Conservation (phyloP, 92 coral and sea anemone species). For the Porites cylindrica region DNA sequence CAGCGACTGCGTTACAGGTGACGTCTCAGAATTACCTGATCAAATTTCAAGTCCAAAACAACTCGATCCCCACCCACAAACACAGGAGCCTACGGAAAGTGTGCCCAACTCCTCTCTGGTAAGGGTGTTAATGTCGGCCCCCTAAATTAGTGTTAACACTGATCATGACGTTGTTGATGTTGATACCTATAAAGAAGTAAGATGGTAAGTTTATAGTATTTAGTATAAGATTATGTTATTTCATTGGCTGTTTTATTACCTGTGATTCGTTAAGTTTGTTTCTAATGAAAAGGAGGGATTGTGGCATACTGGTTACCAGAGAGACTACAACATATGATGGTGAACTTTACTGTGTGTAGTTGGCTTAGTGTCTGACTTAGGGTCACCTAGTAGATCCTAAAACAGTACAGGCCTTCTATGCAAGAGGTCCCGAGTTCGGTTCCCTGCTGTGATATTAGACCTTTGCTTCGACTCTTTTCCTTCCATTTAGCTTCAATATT, state of each 20-base stretch:
- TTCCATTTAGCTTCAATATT: no score
- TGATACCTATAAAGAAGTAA: neutral
- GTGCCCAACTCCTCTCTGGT: slow-evolving; percentile 10
- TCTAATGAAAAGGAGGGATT: neutral
- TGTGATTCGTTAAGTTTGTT: neutral
- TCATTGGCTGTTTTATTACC: neutral
- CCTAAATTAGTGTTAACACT: neutral
- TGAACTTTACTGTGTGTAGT: no score
- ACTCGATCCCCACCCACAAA: neutral
- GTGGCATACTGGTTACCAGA: neutral
- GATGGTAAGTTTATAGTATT: neutral
- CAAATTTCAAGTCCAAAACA: neutral
- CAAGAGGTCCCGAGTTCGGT: no score
- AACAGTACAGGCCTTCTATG: no score
- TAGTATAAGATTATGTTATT: neutral
- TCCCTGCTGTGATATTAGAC: no score
- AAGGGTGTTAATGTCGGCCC: slow-evolving; percentile 15
- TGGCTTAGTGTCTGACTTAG: no score
- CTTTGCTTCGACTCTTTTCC: no score
- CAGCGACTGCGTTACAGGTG: neutral
- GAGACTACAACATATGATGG: no score
- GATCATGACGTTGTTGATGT: neutral
- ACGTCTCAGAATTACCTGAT: neutral
- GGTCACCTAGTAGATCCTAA: no score
- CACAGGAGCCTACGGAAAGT: neutral